Evolutionary conservation across 2,113 vertebrate genomes (phyloP), one percentile per base, ranked within the genome.

Genomic region (Caretta caretta): DNA sequence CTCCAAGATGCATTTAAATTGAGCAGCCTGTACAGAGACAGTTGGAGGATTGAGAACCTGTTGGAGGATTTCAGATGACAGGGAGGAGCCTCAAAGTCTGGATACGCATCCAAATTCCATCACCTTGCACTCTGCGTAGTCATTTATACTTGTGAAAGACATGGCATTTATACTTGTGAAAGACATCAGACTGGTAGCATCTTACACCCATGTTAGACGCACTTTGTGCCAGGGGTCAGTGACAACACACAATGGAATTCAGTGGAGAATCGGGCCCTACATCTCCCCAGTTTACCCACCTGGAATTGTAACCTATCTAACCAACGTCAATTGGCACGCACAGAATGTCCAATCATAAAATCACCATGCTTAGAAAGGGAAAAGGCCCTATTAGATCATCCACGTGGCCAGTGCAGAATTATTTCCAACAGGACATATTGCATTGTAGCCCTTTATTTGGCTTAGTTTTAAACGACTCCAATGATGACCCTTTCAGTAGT

Each of bases 1-100:
- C 87, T 83, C 56, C 17, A 56, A 92, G 31, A 56, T 48, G 91
- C 31, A 0, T 5, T 31, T 24, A 51, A 42, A 81, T 31, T 8
- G 25, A 91, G 78, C 0, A 19, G 48, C 65, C 93, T 48, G 19
- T 69, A 72, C 31, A 59, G 54, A 86, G 94, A 9, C 27, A 91
- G n/a, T 84, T 31, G 84, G 65, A 91, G 88, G 46, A 65, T 86
- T 2, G 90, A 94, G 80, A 84, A 83, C 84, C 81, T 83, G 53
- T 16, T 25, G 20, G 10, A 93, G 17, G 80, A 8, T 72, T 57
- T 62, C 94, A 97, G 94, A 96, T 96, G 95, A 94, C 17, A 94
- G 80, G 83, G 69, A 91, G 89, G 72, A 87, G 89, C 89, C 49
- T 0, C n/a, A 72, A 72, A 38, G 17, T 38, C 19, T 38, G n/a